A percentile compares a stretch with the other conserved stretches of the same genome.
Conservation (phyloP, 2,113 vertebrate species). For the Morone chrysops region DNA sequence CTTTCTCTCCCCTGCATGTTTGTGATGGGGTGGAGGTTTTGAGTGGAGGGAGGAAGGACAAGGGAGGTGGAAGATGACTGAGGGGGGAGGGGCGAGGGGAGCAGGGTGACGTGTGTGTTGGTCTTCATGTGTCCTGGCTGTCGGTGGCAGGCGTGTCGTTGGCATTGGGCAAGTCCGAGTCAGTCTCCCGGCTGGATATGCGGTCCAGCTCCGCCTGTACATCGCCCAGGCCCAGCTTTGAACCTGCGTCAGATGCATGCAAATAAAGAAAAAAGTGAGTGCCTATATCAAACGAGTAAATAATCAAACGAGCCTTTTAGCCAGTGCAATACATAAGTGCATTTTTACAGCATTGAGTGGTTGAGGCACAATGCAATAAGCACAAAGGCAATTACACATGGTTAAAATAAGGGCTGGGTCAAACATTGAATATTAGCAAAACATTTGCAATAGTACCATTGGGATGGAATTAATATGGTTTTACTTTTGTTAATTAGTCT, state of each 20-base stretch:
- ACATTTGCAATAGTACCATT: background rate
- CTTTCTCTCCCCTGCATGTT: conserved; percentile 38
- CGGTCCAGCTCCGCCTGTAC: conserved; percentile 98
- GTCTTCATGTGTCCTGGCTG: conserved; percentile 94
- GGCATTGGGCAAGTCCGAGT: conserved; percentile 86
- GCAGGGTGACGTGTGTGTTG: conserved; percentile 46
- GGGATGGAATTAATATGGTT: background rate
- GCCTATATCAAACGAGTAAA: background rate
- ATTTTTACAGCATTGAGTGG: conserved; percentile 17
- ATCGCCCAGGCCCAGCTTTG: conserved; percentile 95
- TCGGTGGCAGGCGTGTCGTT: conserved; percentile 90
- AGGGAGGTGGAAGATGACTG: conserved; percentile 82
- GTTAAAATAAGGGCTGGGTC: conserved; percentile 60
- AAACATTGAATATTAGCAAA: background rate
- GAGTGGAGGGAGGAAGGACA: conserved; percentile 82
- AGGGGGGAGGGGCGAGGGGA: conserved; percentile 79
- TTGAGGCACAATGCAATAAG: conserved; percentile 36
- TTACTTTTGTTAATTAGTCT: background rate
- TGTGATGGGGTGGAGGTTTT: conserved; percentile 49
- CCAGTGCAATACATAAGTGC: background rate
- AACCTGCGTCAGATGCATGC: conserved; percentile 82
- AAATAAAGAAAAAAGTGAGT: background rate
- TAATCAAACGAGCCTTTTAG: background rate
- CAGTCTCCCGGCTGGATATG: conserved; percentile 93
- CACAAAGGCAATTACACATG: conserved; percentile 54